A percentile compares a stretch with the other conserved stretches of the same genome.
These are phyloP conservation scores for Ephydatia muelleri DNA, from an alignment of 37 sponge, comb jelly and placozoan genomes.

Conservation along the genomic window DNA sequence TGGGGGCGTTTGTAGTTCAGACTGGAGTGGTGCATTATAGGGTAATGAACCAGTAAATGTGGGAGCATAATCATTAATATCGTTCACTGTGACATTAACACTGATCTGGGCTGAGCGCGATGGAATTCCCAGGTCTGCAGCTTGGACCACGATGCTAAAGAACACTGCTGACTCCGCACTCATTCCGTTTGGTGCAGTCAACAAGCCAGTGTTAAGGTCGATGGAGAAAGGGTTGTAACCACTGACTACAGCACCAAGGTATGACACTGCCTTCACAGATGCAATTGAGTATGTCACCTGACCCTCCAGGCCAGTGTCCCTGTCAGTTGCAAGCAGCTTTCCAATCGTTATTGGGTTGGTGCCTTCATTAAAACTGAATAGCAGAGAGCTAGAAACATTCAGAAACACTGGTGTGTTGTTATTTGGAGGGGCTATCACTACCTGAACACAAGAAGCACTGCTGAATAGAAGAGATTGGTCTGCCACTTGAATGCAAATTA, in stretches of 20 bases:
- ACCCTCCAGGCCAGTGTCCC: constrained; percentile 52
- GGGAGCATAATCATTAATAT: constrained; percentile 69
- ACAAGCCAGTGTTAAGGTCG: constrained; percentile 42
- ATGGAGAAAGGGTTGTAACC: constrained; percentile 15
- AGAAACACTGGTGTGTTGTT: constrained; percentile 46
- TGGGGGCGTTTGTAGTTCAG: constrained; percentile 25
- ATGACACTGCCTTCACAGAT: constrained; percentile 22
- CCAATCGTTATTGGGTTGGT: constrained; percentile 2
- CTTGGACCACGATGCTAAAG: constrained; percentile 43
- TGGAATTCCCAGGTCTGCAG: constrained; percentile 70
- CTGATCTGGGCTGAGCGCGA: background rate
- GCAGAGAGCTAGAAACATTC: background rate
- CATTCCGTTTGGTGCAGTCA: constrained; percentile 51
- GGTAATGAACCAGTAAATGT: constrained; percentile 26
- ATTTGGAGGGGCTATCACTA: constrained; percentile 64
- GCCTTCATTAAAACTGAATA: constrained; percentile 32
- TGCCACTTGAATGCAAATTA: constrained; percentile 49
- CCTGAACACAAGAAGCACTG: constrained; percentile 57
- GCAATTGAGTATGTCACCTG: constrained; percentile 39
- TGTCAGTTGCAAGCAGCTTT: constrained; percentile 44
- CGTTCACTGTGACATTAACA: constrained; percentile 32
- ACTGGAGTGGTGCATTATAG: constrained; percentile 10
- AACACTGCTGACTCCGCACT: constrained; percentile 48
- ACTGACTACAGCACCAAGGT: background rate
- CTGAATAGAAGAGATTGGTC: constrained; percentile 44